Conservation (phyloP, 2,113 vertebrate genomes). For the Cyprinodon brontotheroides region DNA sequence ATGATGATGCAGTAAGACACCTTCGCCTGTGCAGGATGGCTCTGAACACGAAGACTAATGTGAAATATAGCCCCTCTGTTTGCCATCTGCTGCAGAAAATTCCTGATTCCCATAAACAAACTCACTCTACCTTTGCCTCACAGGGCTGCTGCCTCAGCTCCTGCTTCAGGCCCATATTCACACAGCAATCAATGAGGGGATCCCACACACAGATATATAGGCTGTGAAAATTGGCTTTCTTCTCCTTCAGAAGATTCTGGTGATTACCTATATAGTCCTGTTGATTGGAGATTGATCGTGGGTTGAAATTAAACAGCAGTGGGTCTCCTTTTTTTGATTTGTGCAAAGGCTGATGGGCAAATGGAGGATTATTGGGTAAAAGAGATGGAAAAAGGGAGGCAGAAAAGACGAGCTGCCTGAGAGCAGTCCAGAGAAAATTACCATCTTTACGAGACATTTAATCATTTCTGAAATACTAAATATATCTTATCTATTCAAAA, state of each 20-base stretch:
- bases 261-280: slow-evolving; percentile 66
- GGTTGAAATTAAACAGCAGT: slow-evolving; percentile 64
- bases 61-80: slow-evolving; percentile 41
- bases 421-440: slow-evolving; percentile 30
- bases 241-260: slow-evolving; percentile 61
- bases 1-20: slow-evolving; percentile 28
- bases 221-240: slow-evolving; percentile 69
- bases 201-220: slow-evolving; percentile 49
- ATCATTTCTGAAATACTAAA: slow-evolving; percentile 3
- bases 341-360: slow-evolving; percentile 36
- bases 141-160: slow-evolving; percentile 14
- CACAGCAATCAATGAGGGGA: slow-evolving; percentile 69
- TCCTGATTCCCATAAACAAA: slow-evolving; percentile 69
- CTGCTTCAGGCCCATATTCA: slow-evolving; percentile 50
- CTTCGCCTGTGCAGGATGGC: slow-evolving; percentile 14
- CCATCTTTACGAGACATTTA: slow-evolving; percentile 26
- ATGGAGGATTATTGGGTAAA: slow-evolving; percentile 36
- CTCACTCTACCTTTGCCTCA: slow-evolving; percentile 21
- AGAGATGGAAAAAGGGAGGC: slow-evolving; percentile 1
- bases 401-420: slow-evolving; percentile 3
- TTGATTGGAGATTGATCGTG: slow-evolving; percentile 77
- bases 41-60: slow-evolving; percentile 21
- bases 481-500: slow-evolving; percentile 24
- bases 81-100: slow-evolving; percentile 53
- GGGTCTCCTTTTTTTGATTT: slow-evolving; percentile 51